Percentiles rank a stretch among this genome's conserved stretches.
Evolutionary conservation across 2,888 invertebrate species (phyloP).

Genomic region (Notocelia uddmanniana): DNA sequence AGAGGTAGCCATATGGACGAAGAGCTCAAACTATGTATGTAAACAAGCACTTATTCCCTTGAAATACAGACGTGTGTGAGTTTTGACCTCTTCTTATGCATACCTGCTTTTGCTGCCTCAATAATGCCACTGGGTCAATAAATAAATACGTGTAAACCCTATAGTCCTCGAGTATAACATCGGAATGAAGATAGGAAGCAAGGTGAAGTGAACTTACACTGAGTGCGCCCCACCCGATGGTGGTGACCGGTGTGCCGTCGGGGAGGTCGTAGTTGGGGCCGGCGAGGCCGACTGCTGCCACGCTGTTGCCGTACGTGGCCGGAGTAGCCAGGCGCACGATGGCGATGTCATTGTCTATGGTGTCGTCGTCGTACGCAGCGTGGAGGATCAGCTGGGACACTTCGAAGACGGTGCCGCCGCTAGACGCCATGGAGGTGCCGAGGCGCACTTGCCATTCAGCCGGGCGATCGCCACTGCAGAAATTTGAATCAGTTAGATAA

Average conservation of each 20-base stretch:
- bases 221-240: constrained; percentile 63
- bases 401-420: constrained; percentile 50
- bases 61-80: no score
- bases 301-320: constrained; percentile 41
- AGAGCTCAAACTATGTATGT: no score
- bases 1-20: no score
- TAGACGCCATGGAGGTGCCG: constrained; percentile 50
- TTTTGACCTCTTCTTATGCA: no score
- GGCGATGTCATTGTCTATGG: constrained; percentile 54
- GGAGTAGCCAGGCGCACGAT: constrained; percentile 50
- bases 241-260: constrained; percentile 52
- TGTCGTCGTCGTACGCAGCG: constrained; percentile 43
- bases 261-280: constrained; percentile 53
- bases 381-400: constrained; percentile 50
- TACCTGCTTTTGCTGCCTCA: no score
- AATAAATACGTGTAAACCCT: no score
- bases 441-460: constrained; percentile 60
- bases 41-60: no score
- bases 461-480: constrained; percentile 58
- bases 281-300: constrained; percentile 57
- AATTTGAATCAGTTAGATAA: not conserved
- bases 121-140: no score
- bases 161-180: no score
- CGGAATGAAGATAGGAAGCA: no score
- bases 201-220: constrained; percentile 52